Percentiles rank a stretch among this genome's conserved stretches.
Conservation (phyloP, 2,888 invertebrate species). For the Phengaris arion region DNA sequence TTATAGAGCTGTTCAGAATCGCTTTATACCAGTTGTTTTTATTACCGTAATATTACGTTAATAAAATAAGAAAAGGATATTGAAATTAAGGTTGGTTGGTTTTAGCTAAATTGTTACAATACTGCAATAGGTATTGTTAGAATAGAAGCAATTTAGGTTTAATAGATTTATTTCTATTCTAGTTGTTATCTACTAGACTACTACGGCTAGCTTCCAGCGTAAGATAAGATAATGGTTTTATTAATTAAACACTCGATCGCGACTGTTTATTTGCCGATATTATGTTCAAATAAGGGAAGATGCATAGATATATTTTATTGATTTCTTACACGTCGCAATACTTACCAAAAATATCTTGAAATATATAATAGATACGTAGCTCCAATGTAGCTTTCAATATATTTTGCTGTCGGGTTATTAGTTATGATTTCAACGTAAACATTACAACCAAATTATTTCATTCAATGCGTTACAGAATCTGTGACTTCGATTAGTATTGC, state of each 20-base stretch:
- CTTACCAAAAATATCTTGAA: too few species aligned
- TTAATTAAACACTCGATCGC: constrained; percentile 17
- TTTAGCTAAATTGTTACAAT: neutral
- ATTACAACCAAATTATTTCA: too few species aligned
- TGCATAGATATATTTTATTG: neutral
- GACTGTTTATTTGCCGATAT: constrained; percentile 1
- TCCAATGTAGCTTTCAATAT: too few species aligned
- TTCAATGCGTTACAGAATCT: too few species aligned
- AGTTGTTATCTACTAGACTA: constrained; percentile 7
- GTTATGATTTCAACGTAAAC: too few species aligned
- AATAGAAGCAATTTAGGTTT: neutral
- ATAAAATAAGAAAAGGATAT: neutral
- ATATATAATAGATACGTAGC: too few species aligned
- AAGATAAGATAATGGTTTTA: constrained; percentile 15
- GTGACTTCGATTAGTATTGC: too few species aligned
- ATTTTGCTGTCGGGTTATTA: too few species aligned
- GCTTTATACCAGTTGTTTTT: neutral
- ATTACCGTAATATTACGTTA: neutral
- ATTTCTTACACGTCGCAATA: neutral
- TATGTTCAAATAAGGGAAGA: constrained; percentile 11
- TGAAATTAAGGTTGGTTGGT: too few species aligned
- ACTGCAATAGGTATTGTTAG: neutral
- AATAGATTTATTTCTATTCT: neutral
- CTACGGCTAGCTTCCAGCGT: neutral
- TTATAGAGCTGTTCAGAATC: constrained; percentile 1